Conservation (phyloP, 53 echinoderm and acorn worm species). For the Paelopatides confundens region DNA sequence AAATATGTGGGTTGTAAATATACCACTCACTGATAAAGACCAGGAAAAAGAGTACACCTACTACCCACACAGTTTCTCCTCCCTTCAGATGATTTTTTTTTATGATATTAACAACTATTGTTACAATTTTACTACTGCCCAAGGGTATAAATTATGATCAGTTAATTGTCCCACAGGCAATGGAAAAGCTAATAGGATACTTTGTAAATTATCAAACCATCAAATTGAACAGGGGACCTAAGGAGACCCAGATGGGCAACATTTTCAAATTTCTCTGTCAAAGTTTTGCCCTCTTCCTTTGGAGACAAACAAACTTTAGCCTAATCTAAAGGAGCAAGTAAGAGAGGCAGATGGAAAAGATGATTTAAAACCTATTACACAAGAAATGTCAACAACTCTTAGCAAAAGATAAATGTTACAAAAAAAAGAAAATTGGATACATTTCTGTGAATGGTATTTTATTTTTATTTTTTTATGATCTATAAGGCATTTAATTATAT, state of each 20-base stretch:
- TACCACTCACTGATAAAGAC: too few species aligned
- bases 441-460: too few species aligned
- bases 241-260: neutral
- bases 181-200: neutral
- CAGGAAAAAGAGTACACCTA: too few species aligned
- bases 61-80: too few species aligned
- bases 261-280: neutral
- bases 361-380: slow-evolving; percentile 33
- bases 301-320: neutral
- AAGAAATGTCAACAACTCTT: slow-evolving; percentile 13
- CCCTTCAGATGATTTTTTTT: neutral
- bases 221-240: neutral
- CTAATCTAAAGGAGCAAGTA: neutral
- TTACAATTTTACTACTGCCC: neutral
- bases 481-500: neutral
- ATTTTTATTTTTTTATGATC: slow-evolving; percentile 10
- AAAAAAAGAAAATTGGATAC: neutral
- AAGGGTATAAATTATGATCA: neutral
- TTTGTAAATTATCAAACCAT: neutral
- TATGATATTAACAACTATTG: neutral
- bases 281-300: neutral
- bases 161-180: neutral
- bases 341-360: neutral
- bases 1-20: too few species aligned
- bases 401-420: neutral